Percentiles rank a stretch among this genome's conserved stretches.
These are phyloP conservation scores for Prosapia bicincta DNA, from an alignment of 2,888 invertebrate genomes.

Conservation along the genomic window DNA sequence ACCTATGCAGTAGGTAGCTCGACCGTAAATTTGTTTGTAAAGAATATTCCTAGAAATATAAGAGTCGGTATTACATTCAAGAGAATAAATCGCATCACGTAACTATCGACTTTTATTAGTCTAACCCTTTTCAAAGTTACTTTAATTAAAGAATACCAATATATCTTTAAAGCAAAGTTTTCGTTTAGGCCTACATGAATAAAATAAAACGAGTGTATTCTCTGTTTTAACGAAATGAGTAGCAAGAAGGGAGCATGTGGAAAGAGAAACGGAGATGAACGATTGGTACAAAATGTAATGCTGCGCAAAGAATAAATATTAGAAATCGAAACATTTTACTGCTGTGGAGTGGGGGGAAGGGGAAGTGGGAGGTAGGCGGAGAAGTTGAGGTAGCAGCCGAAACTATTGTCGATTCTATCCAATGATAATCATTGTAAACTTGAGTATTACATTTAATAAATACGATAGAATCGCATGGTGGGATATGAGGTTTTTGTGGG, in stretches of 20 bases:
- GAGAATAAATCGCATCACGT: no score
- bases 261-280: not conserved
- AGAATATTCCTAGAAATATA: no score
- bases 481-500: not conserved
- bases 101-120: no score
- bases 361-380: not conserved
- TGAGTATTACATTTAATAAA: not conserved
- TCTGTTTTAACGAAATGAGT: no score
- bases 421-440: slow-evolving; percentile 2
- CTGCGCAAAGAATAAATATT: slow-evolving; percentile 1
- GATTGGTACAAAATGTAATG: not conserved
- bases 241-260: not conserved
- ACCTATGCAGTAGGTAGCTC: no score
- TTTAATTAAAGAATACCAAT: no score
- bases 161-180: no score
- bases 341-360: not conserved
- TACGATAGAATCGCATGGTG: not conserved
- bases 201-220: no score
- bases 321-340: not conserved
- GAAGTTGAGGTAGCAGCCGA: not conserved
- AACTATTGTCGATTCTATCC: slow-evolving; percentile 1
- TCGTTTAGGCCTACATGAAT: no score
- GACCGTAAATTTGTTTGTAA: no score
- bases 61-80: no score
- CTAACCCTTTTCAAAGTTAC: no score